Evolutionary conservation across 2,113 vertebrate genomes (phyloP), one percentile per base, ranked within the genome.

Genomic region (Eudyptes chrysolophus): DNA sequence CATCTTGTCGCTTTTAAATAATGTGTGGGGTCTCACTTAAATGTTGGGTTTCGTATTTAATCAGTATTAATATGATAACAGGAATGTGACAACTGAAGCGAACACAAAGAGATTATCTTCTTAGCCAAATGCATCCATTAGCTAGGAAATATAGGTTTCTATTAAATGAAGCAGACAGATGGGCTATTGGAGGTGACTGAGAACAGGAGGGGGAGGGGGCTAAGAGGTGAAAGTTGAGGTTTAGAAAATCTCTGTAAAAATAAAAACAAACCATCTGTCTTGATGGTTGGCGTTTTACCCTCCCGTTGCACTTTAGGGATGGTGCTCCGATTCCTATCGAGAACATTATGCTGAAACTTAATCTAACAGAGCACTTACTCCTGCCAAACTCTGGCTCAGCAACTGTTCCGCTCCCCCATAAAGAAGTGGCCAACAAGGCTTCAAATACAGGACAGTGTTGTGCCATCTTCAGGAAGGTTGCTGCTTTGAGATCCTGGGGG

Each of bases 191-290:
- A 98, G 92, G 95, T 97, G 92, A 95, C 96, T 69, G 84, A 92
- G 89, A 97, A 97, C 84, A 36, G 55, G 78, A 94, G 92, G n/a
- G 34, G 74, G 90, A 96, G 90, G 93, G 94, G 54, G 92, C 64
- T 72, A 66, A 94, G 89, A 92, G 98, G 97, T 98, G 97, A 98
- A 97, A 97, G 98, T 96, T 97, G 98, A 98, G 96, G 94, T 97
- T 98, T 97, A 98, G 97, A 98, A 97, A 98, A 97, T 97, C 97
- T 97, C 97, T 97, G 91, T 98, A 97, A 98, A 98, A 98, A 98
- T 97, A 97, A 98, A 98, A 98, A 98, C 98, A 98, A 98, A 94
- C 98, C 98, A 98, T 98, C 96, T 65, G 15, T 98, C 98, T 98
- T 96, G 84, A 88, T 77, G 90, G 89, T 25, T 97, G 97, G 97